These are phyloP conservation scores for Lasius fuliginosus DNA, from an alignment of 2,888 invertebrate species.

Conservation along the genomic window DNA sequence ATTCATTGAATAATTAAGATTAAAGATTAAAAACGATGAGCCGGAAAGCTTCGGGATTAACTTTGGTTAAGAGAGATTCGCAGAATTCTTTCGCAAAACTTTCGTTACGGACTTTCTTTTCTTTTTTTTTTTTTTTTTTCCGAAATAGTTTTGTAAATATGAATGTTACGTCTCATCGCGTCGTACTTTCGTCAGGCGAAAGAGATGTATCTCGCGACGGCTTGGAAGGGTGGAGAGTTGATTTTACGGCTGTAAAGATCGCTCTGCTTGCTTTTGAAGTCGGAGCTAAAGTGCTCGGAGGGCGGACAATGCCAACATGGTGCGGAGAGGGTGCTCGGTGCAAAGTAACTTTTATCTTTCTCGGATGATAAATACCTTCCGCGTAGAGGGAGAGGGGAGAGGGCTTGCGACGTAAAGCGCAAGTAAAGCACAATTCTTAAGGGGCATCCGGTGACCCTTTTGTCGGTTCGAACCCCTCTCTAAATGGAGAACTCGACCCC, in stretches of 20 bases:
- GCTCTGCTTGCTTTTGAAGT: conserved; percentile 30
- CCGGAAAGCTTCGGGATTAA: background rate
- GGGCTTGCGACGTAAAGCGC: background rate
- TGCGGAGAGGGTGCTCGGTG: conserved; percentile 17
- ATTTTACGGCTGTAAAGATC: conserved; percentile 40
- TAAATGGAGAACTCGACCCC: conserved; percentile 44
- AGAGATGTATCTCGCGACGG: background rate
- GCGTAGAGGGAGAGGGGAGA: background rate
- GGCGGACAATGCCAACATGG: conserved; percentile 44
- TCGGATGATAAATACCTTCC: conserved; percentile 68
- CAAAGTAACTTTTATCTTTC: conserved; percentile 69
- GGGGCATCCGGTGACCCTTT: conserved; percentile 46
- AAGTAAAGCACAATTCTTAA: conserved; percentile 29
- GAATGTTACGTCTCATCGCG: conserved; percentile 15
- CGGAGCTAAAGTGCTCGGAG: conserved; percentile 32
- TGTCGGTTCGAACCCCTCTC: conserved; percentile 35
- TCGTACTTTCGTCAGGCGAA: background rate
- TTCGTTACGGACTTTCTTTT: background rate
- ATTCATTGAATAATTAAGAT: conserved; percentile 1
- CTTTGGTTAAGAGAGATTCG: background rate
- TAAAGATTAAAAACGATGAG: background rate
- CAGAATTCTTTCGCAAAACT: background rate
- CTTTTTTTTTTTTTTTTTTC: background rate
- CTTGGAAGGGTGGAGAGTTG: conserved; percentile 22
- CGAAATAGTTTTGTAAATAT: conserved; percentile 11